Evolutionary conservation across 1,140 invertebrate species (phyloP), one percentile per base, ranked within the genome.

Genomic region (Amyelois transitella): DNA sequence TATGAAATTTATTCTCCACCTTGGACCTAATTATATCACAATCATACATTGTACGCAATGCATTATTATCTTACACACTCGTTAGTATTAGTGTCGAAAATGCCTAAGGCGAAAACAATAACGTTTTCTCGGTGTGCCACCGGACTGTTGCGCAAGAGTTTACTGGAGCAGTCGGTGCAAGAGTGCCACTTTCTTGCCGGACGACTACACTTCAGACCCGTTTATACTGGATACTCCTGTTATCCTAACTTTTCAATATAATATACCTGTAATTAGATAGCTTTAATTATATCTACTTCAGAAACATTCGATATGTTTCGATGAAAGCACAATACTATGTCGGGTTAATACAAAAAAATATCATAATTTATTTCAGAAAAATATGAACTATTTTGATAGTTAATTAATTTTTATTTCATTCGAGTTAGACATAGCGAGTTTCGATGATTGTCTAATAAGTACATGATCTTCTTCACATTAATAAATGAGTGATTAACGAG

Each of bases 131-230:
- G 22, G 53, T 75, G 53, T 62, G 57, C 1, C 54, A 8, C 24
- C 20, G 51, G 28, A 62, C 51, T 17, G 21, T 85, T 85, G 71
- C 66, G 64, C 63, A 84, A 86, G 53, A 74, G 73, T 76, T 82
- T 83, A 86, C 73, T 80, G 71, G 83, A 84, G 75, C 79, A 81
- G 58, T 72, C 69, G 55, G 71, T 75, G 75, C 72, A 76, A 77
- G 65, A 77, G 69, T 62, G 72, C 75, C 80, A 81, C 81, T 84
- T 84, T 86, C 82, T 78, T 82, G 58, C 65, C 65, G 65, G 58
- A 69, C 49, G 53, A 55, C 24, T 59, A 57, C 28, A 38, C 59
- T 68, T 61, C 58, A 57, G 72, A 51, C 51, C 51, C 49, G 58
- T 64, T 51, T 55, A 78, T 64, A 81, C 53, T 60, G 48, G 25